Percentiles rank a stretch among this genome's conserved stretches.
Evolutionary conservation across 2,113 vertebrate species (phyloP).

Genomic region (Nicator chloris): DNA sequence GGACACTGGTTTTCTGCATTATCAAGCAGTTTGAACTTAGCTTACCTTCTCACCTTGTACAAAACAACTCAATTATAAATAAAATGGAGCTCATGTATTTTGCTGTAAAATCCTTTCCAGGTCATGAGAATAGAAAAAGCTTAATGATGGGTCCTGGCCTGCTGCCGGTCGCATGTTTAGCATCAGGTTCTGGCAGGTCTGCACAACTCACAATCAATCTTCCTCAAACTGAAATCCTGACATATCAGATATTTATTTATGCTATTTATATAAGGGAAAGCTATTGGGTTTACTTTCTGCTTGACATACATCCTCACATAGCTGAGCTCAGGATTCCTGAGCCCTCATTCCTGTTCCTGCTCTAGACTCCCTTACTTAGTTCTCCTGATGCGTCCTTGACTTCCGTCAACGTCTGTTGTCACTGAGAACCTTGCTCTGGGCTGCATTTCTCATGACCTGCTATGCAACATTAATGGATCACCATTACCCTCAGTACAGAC

Average conservation of each 20-base stretch:
- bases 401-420: background rate
- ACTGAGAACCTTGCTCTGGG: background rate
- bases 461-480: background rate
- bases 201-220: background rate
- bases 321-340: background rate
- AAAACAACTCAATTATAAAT: background rate
- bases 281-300: background rate
- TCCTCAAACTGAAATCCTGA: background rate
- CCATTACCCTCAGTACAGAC: background rate
- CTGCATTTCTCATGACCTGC: background rate
- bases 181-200: slow-evolving; percentile 25
- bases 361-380: background rate
- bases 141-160: background rate
- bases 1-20: background rate
- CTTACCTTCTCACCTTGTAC: background rate
- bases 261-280: background rate
- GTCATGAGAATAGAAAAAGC: background rate
- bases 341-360: background rate
- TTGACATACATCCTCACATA: background rate
- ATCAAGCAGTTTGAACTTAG: background rate
- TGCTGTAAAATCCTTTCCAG: background rate
- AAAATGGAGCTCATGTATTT: background rate
- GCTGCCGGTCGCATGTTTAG: rapidly evolving
- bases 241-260: background rate
- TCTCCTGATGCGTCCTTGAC: background rate